phyloP scores from a whole-genome alignment of 2,888 invertebrate species.

The Mimumesa dahlbomi region DNA sequence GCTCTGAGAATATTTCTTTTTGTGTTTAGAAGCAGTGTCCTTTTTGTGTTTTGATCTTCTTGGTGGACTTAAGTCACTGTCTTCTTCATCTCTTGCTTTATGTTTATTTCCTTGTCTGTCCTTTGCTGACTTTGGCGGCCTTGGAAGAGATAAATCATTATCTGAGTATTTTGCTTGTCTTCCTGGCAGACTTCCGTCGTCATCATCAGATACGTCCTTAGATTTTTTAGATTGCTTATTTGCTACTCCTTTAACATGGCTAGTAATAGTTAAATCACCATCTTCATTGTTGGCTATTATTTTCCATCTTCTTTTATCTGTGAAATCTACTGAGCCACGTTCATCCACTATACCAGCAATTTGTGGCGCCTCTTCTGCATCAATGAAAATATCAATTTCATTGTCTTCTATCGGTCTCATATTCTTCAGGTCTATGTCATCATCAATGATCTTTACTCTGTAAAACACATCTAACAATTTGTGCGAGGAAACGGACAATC shows the following conservation, averaged over 20 bases:
- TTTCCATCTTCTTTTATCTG: slow-evolving; percentile 77
- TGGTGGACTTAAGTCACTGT: slow-evolving; percentile 71
- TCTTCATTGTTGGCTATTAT: slow-evolving; percentile 75
- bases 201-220: slow-evolving; percentile 38
- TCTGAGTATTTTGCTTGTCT: slow-evolving; percentile 33
- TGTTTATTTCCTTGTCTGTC: slow-evolving; percentile 35
- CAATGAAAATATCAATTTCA: slow-evolving; percentile 85
- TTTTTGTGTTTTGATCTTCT: slow-evolving; percentile 64
- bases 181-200: slow-evolving; percentile 49
- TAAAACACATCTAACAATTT: slow-evolving; percentile 72
- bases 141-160: slow-evolving; percentile 67
- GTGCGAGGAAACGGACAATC: slow-evolving; percentile 24
- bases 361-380: slow-evolving; percentile 94
- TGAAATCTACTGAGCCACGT: slow-evolving; percentile 72
- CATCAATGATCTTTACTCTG: slow-evolving; percentile 92
- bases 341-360: slow-evolving; percentile 94
- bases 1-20: not conserved
- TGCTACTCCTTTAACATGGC: slow-evolving; percentile 7
- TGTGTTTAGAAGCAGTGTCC: not conserved
- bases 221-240: not conserved
- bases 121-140: slow-evolving; percentile 60
- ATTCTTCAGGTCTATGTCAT: slow-evolving; percentile 87
- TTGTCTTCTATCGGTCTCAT: slow-evolving; percentile 84
- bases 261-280: slow-evolving; percentile 58
- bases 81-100: slow-evolving; percentile 70